These are phyloP conservation scores for Temnothorax unifasciatus DNA, from an alignment of 2,888 invertebrate genomes.

Conservation along the genomic window DNA sequence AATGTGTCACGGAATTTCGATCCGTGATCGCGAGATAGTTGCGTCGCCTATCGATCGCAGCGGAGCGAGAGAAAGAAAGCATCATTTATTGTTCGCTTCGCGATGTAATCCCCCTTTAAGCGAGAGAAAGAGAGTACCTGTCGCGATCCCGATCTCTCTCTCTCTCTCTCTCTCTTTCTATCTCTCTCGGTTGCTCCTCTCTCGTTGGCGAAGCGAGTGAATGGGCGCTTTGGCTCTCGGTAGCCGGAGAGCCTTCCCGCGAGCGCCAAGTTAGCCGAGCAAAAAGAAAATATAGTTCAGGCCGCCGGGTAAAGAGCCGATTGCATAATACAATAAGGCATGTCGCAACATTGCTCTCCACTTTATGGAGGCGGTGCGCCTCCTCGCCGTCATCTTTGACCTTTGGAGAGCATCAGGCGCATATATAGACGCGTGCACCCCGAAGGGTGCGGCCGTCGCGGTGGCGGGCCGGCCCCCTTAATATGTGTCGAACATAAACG, in stretches of 20 bases:
- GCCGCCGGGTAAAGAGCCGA: not conserved
- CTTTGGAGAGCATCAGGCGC: conserved; percentile 61
- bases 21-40: conserved; percentile 29
- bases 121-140: conserved; percentile 18
- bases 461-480: conserved; percentile 13
- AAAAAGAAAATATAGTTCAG: conserved; percentile 75
- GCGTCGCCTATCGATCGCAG: conserved; percentile 26
- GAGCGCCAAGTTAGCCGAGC: conserved; percentile 42
- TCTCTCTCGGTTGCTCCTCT: conserved; percentile 42
- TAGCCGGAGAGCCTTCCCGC: conserved; percentile 66
- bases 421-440: conserved; percentile 15
- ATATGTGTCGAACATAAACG: not conserved
- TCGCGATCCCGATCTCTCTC: not conserved
- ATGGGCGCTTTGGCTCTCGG: conserved; percentile 66
- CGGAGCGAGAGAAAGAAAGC: conserved; percentile 10
- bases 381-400: conserved; percentile 64
- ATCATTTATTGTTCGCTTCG: conserved; percentile 15
- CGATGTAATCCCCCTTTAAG: not conserved
- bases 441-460: conserved; percentile 59
- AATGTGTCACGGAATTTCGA: conserved; percentile 54
- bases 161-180: conserved; percentile 3
- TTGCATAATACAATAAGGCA: conserved; percentile 72
- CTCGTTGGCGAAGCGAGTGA: conserved; percentile 62
- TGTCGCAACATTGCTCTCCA: conserved; percentile 60
- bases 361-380: conserved; percentile 13